These are phyloP conservation scores for Caenorhabditis briggsae DNA, from an alignment of 1,140 invertebrate genomes.

Conservation along the genomic window DNA sequence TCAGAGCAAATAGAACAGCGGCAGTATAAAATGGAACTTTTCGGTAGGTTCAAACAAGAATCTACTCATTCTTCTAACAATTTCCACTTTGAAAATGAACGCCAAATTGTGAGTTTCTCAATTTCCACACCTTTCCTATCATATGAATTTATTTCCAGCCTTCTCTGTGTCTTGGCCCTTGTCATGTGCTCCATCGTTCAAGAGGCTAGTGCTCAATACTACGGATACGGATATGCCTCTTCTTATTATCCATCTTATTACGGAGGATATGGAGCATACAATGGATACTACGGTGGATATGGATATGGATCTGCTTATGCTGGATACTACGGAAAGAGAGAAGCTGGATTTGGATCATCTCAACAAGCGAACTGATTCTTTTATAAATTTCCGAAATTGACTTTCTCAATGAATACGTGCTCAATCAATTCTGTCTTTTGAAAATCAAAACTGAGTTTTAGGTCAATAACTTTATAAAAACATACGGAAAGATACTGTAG, in stretches of 20 bases:
- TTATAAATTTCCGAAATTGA: neutral
- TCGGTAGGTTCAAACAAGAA: neutral
- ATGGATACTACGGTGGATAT: too few species aligned
- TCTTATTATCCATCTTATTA: too few species aligned
- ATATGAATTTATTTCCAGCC: too few species aligned
- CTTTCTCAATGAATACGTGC: constrained; percentile 2
- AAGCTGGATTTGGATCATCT: constrained; percentile 50
- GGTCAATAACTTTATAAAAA: neutral
- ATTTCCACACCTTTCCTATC: too few species aligned
- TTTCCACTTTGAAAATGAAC: constrained; percentile 24
- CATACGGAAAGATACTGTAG: neutral
- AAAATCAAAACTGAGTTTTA: too few species aligned
- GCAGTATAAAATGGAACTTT: neutral
- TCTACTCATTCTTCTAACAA: constrained; percentile 35
- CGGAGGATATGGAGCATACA: too few species aligned
- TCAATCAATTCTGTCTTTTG: neutral
- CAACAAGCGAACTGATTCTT: constrained; percentile 1
- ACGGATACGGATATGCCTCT: too few species aligned
- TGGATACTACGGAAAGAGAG: constrained; percentile 54
- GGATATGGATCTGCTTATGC: too few species aligned
- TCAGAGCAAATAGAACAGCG: neutral
- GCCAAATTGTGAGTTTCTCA: constrained; percentile 39
- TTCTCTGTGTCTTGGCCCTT: constrained; percentile 16
- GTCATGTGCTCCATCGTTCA: neutral
- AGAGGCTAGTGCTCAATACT: too few species aligned